Evolutionary conservation across 2,888 invertebrate genomes (phyloP).

Genomic region (Isotomurus palustris): DNA sequence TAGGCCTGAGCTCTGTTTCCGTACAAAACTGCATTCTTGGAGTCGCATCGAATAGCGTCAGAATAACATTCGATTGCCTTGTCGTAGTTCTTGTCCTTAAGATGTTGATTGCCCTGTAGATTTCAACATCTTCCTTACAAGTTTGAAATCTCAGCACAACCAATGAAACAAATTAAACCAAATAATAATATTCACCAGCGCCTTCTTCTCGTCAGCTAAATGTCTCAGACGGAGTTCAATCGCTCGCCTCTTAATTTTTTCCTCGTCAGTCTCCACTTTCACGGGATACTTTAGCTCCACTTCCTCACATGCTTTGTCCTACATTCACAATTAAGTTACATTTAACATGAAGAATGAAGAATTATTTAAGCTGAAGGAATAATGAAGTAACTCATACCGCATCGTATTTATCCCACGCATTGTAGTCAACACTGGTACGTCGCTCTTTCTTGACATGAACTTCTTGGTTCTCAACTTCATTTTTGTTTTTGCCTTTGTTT

Average conservation of each 20-base stretch:
- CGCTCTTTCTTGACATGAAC: background rate
- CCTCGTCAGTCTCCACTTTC: slow-evolving; percentile 20
- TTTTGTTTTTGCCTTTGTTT: slow-evolving; percentile 1
- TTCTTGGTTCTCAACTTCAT: background rate
- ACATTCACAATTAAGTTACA: background rate
- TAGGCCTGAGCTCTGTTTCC: slow-evolving; percentile 85
- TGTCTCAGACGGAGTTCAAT: slow-evolving; percentile 25
- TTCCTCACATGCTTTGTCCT: slow-evolving; percentile 38
- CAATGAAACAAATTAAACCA: background rate
- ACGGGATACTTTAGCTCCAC: slow-evolving; percentile 18
- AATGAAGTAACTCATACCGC: slow-evolving; percentile 61
- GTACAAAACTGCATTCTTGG: slow-evolving; percentile 72
- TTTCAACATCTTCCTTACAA: too few species aligned
- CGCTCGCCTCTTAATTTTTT: slow-evolving; percentile 22
- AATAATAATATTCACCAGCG: slow-evolving; percentile 14
- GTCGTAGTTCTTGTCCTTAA: slow-evolving; percentile 69
- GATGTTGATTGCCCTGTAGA: slow-evolving; percentile 70
- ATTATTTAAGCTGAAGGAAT: too few species aligned
- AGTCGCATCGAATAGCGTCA: slow-evolving; percentile 76
- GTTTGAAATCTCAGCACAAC: background rate
- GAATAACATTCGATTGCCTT: slow-evolving; percentile 82
- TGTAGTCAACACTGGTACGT: slow-evolving; percentile 63
- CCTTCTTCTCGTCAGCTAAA: slow-evolving; percentile 34
- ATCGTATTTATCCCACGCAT: slow-evolving; percentile 75
- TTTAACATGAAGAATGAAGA: too few species aligned